Evolutionary conservation across 2,113 vertebrate genomes (phyloP).

Genomic region (Lagopus muta): DNA sequence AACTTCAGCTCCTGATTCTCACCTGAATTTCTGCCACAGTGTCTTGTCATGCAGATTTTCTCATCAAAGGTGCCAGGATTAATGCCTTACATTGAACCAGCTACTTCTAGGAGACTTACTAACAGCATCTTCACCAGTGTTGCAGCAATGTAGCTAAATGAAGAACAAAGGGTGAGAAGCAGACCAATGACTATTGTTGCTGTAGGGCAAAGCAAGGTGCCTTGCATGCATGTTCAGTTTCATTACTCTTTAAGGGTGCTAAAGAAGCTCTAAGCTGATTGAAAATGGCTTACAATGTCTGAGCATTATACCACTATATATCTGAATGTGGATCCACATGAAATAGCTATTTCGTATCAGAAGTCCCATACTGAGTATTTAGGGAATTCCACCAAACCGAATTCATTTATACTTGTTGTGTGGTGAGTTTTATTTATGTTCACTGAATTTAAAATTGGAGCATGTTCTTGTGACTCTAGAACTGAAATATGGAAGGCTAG

Average conservation of each 20-base stretch:
- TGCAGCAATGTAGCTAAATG: conserved; percentile 49
- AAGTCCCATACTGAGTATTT: background rate
- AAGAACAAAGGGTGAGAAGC: conserved; percentile 44
- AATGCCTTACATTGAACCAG: conserved; percentile 24
- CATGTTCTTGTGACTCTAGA: conserved; percentile 3
- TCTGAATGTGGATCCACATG: background rate
- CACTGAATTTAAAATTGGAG: conserved; percentile 31
- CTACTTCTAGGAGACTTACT: background rate
- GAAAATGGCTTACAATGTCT: conserved; percentile 59
- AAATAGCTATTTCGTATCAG: conserved; percentile 47
- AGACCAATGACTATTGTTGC: conserved; percentile 10
- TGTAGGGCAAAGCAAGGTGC: conserved; percentile 53
- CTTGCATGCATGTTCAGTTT: conserved; percentile 58
- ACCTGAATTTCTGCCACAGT: background rate
- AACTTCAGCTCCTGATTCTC: background rate
- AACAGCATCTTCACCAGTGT: background rate
- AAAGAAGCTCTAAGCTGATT: conserved; percentile 60
- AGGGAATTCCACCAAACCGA: conserved; percentile 6
- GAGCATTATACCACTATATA: background rate
- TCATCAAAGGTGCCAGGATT: background rate
- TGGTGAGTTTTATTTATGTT: conserved; percentile 19
- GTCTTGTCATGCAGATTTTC: background rate
- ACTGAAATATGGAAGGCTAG: background rate
- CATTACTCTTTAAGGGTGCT: conserved; percentile 68
- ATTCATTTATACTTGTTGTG: conserved; percentile 30